These are phyloP conservation scores for Trididemnum clinides DNA, from an alignment of 23 tunicate species.

Conservation along the genomic window DNA sequence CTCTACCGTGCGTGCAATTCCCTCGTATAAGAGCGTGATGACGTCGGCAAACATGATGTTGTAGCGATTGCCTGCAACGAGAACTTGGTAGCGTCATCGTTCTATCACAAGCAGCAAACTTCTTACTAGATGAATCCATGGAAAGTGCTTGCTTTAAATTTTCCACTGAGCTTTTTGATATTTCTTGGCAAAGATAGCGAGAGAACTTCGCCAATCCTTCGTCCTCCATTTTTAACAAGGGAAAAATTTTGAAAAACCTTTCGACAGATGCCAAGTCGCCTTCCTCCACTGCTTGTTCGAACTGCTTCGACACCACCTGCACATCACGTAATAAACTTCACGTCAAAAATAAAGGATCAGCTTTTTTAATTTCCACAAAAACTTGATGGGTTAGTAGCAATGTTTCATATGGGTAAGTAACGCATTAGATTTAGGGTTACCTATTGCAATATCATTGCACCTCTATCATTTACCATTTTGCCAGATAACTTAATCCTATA, in stretches of 20 bases:
- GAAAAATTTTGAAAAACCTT: slow-evolving; percentile 90
- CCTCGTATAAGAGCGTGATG: slow-evolving; percentile 81
- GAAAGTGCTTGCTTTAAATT: slow-evolving; percentile 79
- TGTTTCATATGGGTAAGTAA: no score
- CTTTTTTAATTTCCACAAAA: no score
- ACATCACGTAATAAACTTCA: background rate
- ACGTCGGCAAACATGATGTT: slow-evolving; percentile 85
- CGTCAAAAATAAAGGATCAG: no score
- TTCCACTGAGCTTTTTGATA: slow-evolving; percentile 75
- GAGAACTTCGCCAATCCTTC: slow-evolving; percentile 87
- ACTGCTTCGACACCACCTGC: slow-evolving; percentile 79
- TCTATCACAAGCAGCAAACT: background rate
- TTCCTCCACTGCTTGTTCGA: slow-evolving; percentile 75
- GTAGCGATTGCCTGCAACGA: slow-evolving; percentile 34
- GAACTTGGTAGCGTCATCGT: no score
- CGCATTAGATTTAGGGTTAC: no score
- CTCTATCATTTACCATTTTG: no score
- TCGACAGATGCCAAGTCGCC: slow-evolving; percentile 73
- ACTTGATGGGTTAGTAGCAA: no score
- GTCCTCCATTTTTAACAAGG: slow-evolving; percentile 88
- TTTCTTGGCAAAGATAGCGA: slow-evolving; percentile 71
- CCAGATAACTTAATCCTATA: no score
- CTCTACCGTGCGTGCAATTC: slow-evolving; percentile 90
- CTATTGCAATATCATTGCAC: no score
- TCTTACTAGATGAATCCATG: slow-evolving; percentile 41